These are phyloP conservation scores for Ginglymostoma cirratum DNA, from an alignment of 2,113 vertebrate genomes.

Conservation along the genomic window DNA sequence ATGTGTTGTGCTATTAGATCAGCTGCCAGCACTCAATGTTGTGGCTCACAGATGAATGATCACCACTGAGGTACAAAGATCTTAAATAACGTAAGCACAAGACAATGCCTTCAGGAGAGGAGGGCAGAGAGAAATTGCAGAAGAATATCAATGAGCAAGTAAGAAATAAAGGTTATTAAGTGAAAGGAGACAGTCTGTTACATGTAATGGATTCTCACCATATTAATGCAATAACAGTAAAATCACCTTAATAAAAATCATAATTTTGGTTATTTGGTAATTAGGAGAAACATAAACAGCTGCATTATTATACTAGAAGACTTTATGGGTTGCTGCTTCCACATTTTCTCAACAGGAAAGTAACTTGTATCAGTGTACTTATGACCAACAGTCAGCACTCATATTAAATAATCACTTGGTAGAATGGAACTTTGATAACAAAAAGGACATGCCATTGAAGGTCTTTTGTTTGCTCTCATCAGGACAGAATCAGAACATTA, in stretches of 20 bases:
- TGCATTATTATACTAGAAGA: background rate
- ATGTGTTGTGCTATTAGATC: background rate
- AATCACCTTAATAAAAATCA: background rate
- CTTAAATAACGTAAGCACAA: slow-evolving; percentile 1
- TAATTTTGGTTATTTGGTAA: background rate
- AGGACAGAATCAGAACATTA: no score
- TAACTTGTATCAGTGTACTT: slow-evolving; percentile 18
- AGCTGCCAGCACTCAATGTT: background rate
- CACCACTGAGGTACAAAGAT: background rate
- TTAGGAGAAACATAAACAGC: background rate
- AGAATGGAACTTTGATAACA: no score
- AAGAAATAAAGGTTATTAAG: background rate
- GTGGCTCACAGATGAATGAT: background rate
- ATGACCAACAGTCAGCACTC: slow-evolving; percentile 17
- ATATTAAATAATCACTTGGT: no score
- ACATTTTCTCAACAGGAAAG: background rate
- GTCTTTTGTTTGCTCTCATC: no score
- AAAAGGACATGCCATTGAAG: no score
- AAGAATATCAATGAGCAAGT: background rate
- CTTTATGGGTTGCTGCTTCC: background rate
- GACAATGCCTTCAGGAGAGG: background rate
- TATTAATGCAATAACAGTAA: background rate
- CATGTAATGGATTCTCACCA: background rate
- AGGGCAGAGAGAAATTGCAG: background rate
- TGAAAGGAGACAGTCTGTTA: background rate